These are phyloP conservation scores for Drosophila atroscutellata DNA, from an alignment of 2,888 invertebrate species.

Conservation along the genomic window DNA sequence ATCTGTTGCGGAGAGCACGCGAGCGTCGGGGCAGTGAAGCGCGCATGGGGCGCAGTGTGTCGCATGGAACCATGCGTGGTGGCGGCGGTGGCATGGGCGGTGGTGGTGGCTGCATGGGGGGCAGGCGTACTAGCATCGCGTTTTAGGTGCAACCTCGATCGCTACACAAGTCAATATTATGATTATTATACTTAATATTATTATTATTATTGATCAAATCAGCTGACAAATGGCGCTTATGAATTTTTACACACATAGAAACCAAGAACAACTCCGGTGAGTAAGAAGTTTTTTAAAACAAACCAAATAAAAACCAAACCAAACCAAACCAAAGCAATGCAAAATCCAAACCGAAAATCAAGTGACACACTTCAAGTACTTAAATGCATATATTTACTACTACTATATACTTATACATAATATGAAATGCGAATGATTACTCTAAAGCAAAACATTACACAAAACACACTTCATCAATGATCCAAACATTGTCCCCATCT, in stretches of 20 bases:
- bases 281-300: conserved; percentile 46
- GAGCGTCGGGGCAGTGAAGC: conserved; percentile 84
- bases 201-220: conserved; percentile 33
- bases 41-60: conserved; percentile 84
- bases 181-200: background rate
- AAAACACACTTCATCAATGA: background rate
- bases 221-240: conserved; percentile 75
- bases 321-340: conserved; percentile 7
- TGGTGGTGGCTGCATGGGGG: conserved; percentile 71
- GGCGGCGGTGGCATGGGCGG: conserved; percentile 74
- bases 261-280: conserved; percentile 31
- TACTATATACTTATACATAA: conserved; percentile 12
- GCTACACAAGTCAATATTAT: conserved; percentile 4
- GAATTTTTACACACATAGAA: conserved; percentile 60
- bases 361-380: conserved; percentile 35
- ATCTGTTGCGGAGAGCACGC: conserved; percentile 83
- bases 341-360: conserved; percentile 11
- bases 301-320: background rate
- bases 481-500: conserved; percentile 2
- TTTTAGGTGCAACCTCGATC: conserved; percentile 62
- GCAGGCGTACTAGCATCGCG: conserved; percentile 85
- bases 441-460: background rate
- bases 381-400: conserved; percentile 41
- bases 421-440: conserved; percentile 18
- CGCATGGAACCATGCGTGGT: conserved; percentile 80